Conservation (phyloP, 1,140 invertebrate genomes). For the Akabosia matsudoensis region DNA sequence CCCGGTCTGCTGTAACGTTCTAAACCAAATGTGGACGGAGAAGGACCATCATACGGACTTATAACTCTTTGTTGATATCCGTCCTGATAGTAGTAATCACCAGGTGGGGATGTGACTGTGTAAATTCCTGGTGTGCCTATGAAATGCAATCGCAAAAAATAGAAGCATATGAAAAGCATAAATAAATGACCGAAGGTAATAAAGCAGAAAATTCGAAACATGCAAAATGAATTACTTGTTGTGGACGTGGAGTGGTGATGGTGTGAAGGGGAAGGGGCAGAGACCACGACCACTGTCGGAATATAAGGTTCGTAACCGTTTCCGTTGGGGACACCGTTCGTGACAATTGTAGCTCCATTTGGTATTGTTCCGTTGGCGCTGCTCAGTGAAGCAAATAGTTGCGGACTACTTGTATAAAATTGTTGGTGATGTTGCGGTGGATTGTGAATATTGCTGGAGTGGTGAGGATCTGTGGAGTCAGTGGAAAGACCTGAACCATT, state of each 20-base stretch:
- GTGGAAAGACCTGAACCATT: not conserved
- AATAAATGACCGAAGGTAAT: not conserved
- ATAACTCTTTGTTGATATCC: conserved; percentile 18
- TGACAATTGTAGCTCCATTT: not conserved
- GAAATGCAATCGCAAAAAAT: not conserved
- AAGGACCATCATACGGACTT: not conserved
- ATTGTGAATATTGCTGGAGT: not conserved
- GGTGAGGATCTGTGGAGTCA: not conserved
- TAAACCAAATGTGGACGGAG: conserved; percentile 3
- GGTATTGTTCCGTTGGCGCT: not conserved
- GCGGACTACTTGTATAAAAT: not conserved
- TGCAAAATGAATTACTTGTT: conserved; percentile 7
- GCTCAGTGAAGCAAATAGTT: conserved; percentile 4
- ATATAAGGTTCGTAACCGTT: conserved; percentile 12
- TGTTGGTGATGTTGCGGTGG: not conserved
- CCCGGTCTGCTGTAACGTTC: not conserved
- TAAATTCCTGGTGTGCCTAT: conserved; percentile 2
- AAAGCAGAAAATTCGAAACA: not conserved
- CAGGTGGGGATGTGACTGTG: not conserved
- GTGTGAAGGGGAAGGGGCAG: conserved; percentile 17
- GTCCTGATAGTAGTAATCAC: conserved; percentile 4
- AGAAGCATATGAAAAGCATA: not conserved
- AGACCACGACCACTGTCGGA: conserved; percentile 16
- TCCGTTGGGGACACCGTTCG: not conserved
- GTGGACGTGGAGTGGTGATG: conserved; percentile 20